These are phyloP conservation scores for Drosophila neonasuta DNA, from an alignment of 2,888 invertebrate species.

Conservation along the genomic window DNA sequence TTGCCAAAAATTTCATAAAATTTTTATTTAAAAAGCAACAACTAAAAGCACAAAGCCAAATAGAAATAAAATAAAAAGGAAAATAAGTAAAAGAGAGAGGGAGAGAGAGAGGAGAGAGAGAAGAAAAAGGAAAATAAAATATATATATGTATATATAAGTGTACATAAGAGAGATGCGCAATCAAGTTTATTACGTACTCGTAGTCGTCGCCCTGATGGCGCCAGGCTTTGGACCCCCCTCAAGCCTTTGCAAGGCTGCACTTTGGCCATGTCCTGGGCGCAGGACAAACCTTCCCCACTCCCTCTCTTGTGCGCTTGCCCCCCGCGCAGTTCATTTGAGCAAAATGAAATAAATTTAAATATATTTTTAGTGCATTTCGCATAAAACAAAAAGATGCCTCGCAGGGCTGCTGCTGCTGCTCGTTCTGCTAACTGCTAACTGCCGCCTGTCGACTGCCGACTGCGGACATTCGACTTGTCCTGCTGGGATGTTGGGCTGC, in stretches of 20 bases:
- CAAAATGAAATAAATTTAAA: constrained; percentile 76
- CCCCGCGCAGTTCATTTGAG: constrained; percentile 68
- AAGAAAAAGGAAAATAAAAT: neutral
- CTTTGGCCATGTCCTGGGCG: constrained; percentile 59
- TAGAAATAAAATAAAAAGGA: constrained; percentile 19
- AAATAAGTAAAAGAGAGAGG: neutral
- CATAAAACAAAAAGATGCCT: constrained; percentile 78
- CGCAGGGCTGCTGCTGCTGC: constrained; percentile 40
- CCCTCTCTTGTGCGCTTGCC: constrained; percentile 17
- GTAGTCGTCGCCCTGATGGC: constrained; percentile 65
- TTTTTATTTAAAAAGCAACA: constrained; percentile 69
- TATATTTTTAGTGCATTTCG: constrained; percentile 78
- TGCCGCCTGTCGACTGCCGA: constrained; percentile 1
- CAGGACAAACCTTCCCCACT: neutral
- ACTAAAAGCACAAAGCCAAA: constrained; percentile 33
- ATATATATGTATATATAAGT: constrained; percentile 22
- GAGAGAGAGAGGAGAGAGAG: neutral
- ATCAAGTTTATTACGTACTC: constrained; percentile 75
- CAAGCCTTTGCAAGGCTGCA: constrained; percentile 64
- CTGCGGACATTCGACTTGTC: constrained; percentile 6
- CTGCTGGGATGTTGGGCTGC: constrained; percentile 34
- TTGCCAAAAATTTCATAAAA: constrained; percentile 78
- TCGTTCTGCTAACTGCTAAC: constrained; percentile 13
- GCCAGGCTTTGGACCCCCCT: constrained; percentile 42
- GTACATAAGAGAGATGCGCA: constrained; percentile 67